These are phyloP conservation scores for Tetramorium bicarinatum DNA, from an alignment of 2,888 invertebrate genomes.

Conservation along the genomic window DNA sequence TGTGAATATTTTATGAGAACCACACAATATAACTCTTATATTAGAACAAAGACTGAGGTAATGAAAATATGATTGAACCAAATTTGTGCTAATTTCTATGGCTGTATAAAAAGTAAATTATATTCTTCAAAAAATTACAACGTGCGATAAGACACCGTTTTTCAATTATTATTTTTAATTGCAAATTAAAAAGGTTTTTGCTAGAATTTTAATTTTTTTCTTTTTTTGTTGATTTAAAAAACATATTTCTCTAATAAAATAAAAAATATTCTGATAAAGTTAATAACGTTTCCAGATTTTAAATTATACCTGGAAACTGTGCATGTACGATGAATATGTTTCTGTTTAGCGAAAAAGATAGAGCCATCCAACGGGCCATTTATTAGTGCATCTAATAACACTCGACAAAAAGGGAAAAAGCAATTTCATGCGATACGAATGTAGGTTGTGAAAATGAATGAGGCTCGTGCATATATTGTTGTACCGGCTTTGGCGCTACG, in stretches of 20 bases:
- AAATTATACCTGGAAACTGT: constrained; percentile 9
- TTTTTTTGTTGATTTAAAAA: constrained; percentile 7
- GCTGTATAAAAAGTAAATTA: not conserved
- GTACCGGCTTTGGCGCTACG: constrained; percentile 8
- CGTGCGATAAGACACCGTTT: not conserved
- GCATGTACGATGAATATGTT: not conserved
- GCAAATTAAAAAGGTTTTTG: not conserved
- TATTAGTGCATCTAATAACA: constrained; percentile 40
- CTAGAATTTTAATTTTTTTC: not conserved
- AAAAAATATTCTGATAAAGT: constrained; percentile 19
- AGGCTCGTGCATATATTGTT: constrained; percentile 23
- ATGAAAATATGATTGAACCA: not conserved
- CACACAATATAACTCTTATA: not conserved
- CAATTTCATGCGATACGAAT: constrained; percentile 41
- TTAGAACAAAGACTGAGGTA: not conserved
- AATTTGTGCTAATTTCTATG: not conserved
- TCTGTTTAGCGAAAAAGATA: constrained; percentile 24
- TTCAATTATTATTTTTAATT: not conserved
- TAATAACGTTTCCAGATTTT: constrained; percentile 26
- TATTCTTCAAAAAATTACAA: not conserved
- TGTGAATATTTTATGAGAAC: not conserved
- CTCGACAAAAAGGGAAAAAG: constrained; percentile 34
- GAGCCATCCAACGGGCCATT: not conserved
- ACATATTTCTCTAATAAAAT: not conserved
- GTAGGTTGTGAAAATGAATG: constrained; percentile 35